phyloP scores from a whole-genome alignment of 2,113 vertebrate genomes.

The Callorhinus ursinus region DNA sequence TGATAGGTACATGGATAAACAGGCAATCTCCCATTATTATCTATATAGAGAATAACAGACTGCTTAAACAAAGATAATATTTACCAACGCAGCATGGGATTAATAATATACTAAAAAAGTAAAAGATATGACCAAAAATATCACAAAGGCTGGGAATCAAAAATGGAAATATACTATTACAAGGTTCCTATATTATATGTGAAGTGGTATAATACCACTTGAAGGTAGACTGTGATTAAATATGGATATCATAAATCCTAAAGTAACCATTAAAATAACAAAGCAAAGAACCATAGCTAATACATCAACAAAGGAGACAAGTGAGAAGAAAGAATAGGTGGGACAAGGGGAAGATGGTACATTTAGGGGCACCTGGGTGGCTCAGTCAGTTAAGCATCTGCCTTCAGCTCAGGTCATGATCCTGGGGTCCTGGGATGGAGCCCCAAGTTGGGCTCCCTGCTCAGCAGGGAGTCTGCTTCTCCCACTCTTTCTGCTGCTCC shows the following conservation, averaged over 20 bases:
- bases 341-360: neutral
- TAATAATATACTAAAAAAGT: neutral
- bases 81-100: neutral
- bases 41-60: neutral
- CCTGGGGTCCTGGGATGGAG: too few relatives aligned
- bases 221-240: neutral
- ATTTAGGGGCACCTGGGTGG: neutral
- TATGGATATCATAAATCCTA: neutral
- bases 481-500: too few relatives aligned
- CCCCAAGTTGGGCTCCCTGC: too few relatives aligned
- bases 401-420: too few relatives aligned
- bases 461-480: too few relatives aligned
- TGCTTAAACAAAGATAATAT: neutral
- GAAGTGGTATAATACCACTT: neutral
- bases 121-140: neutral
- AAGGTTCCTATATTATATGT: neutral
- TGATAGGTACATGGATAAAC: neutral
- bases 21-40: neutral
- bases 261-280: neutral
- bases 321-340: neutral
- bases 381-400: neutral
- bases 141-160: neutral
- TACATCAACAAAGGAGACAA: neutral
- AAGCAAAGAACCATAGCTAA: neutral
- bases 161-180: neutral